Conservation (phyloP, 2,113 vertebrate species). For the Tyrannus savana region DNA sequence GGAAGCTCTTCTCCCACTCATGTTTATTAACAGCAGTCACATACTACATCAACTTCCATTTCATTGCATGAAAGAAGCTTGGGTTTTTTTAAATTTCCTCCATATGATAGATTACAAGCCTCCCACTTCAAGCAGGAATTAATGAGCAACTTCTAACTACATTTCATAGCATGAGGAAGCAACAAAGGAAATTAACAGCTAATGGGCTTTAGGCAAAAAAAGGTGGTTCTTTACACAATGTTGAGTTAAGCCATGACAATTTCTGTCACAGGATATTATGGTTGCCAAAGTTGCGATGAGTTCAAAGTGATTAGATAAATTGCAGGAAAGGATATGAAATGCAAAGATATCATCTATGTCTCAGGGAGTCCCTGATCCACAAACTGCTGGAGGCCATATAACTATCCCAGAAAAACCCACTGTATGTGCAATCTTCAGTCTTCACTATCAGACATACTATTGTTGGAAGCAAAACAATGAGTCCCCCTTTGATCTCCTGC, state of each 20-base stretch:
- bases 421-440: neutral
- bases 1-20: neutral
- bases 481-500: neutral
- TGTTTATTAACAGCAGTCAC: neutral
- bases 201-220: neutral
- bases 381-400: neutral
- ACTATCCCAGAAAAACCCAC: neutral
- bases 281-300: neutral
- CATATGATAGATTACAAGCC: neutral
- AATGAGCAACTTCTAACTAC: neutral
- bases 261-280: neutral
- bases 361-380: neutral
- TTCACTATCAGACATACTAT: accelerated
- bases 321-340: neutral
- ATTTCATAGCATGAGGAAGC: neutral
- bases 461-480: neutral
- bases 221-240: neutral
- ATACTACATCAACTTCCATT: neutral
- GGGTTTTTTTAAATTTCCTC: neutral
- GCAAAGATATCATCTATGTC: neutral
- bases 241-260: neutral
- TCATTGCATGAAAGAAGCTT: neutral
- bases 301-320: neutral
- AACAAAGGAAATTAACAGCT: neutral
- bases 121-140: neutral